A percentile compares a stretch with the other conserved stretches of the same genome.
Conservation (phyloP, 2,888 invertebrate genomes). For the Tolmerus cingulatus region DNA sequence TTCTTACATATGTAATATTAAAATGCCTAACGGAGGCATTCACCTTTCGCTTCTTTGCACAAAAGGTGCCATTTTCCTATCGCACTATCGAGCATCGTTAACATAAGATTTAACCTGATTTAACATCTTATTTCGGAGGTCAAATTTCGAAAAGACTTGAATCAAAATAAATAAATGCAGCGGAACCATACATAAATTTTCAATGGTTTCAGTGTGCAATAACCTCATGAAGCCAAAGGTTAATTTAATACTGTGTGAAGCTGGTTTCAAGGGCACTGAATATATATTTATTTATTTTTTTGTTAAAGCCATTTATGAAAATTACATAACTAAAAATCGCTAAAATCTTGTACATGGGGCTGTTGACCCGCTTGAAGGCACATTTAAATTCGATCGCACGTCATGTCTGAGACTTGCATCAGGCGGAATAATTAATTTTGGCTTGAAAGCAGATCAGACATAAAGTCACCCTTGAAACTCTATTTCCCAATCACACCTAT, state of each 20-base stretch:
- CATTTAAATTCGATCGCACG: neutral
- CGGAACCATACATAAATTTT: neutral
- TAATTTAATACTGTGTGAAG: neutral
- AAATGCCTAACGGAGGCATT: neutral
- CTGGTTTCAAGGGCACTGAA: neutral
- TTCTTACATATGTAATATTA: neutral
- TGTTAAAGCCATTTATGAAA: neutral
- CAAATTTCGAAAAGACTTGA: neutral
- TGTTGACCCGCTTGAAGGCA: neutral
- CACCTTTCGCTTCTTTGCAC: neutral
- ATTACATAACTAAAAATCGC: neutral
- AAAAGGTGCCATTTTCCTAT: neutral
- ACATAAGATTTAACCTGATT: neutral
- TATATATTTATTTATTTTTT: neutral
- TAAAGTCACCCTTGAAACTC: neutral
- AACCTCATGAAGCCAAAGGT: neutral
- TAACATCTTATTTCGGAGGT: neutral
- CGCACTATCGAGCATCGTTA: neutral
- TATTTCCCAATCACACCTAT: neutral
- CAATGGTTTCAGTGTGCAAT: neutral
- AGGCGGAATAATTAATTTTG: neutral
- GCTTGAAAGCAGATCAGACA: neutral
- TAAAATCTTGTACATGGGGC: neutral
- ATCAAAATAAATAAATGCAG: neutral
- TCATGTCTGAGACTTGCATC: neutral